Base-by-base conservation (phyloP, 2,888 invertebrate genomes). In the Pristionchus arcanus region DNA sequence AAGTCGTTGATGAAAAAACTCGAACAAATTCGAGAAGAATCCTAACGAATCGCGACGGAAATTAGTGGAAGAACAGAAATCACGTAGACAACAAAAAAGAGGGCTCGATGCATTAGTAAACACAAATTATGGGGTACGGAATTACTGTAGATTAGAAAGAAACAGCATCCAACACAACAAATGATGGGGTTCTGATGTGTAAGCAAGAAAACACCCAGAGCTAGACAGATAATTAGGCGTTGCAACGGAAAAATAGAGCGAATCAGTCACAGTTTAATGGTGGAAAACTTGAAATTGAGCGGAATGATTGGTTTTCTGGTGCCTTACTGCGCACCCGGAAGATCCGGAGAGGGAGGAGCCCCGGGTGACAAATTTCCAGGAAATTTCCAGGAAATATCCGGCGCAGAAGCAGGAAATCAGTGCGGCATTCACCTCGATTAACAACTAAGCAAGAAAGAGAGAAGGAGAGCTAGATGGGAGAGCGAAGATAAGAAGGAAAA, bases 371-470 rank as follows among this genome's bases (percentile, higher is more conserved):
- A 28, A 31, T 16, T 68, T 34, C 68, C 31, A 15, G 68, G 31
- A 68, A 68, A 68, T 13, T 34, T 28, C 28, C 28, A 3, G 31
- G n/a, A n/a, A n/a, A n/a, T n/a, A n/a, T n/a, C n/a, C n/a, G n/a
- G n/a, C n/a, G n/a, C n/a, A n/a, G n/a, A n/a, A 31, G 68, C 68
- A 3, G n/a, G n/a, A 34, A 68, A 68, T 34, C 68, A 68, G 31
- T 13, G 68, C 31, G 68, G 42, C 9, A 77, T 77, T 77, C 74
- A 77, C n/a, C n/a, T n/a, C n/a, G n/a, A n/a, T 77, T 77, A 42
- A 77, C 37, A 42, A 9, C n/a, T 19, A 68, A 28, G 71, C 28
- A 34, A 71, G 71, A 71, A n/a, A 63, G 63, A 63, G 63, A 9
- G 63, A 63, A n/a, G n/a, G 71, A 34, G 71, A 31, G 31, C 9